Conservation (phyloP, 2,113 vertebrate species). For the Myanophis thanlyinensis region DNA sequence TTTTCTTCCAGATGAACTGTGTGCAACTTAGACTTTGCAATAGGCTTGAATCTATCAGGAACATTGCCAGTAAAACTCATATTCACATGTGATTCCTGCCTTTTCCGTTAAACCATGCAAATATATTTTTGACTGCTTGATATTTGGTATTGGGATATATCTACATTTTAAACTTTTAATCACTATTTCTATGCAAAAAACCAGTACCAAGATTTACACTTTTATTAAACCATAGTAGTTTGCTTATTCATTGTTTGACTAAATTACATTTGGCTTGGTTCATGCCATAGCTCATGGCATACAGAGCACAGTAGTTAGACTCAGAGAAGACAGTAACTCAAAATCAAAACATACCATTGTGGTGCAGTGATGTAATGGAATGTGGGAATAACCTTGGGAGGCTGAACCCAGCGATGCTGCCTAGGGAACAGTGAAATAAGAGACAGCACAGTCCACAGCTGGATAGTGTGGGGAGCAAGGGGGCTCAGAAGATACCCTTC, state of each 20-base stretch:
- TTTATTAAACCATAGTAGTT: neutral
- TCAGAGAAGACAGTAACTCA: neutral
- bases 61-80: neutral
- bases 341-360: neutral
- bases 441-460: neutral
- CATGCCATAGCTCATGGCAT: neutral
- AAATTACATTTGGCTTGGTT: neutral
- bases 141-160: neutral
- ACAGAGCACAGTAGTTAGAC: neutral
- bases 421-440: neutral
- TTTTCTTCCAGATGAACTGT: neutral
- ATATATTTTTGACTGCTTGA: neutral
- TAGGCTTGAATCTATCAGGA: neutral
- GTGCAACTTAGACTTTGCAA: neutral
- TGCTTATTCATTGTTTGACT: neutral
- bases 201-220: neutral
- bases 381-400: neutral
- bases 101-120: neutral
- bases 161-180: neutral
- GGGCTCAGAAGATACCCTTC: neutral
- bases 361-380: neutral
- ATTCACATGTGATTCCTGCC: neutral
- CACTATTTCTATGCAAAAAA: neutral
- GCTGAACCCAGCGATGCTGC: neutral
- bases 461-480: neutral